Conservation (phyloP, 2,797 vertebrate genomes). For the Dendrocincla tyrannina region DNA sequence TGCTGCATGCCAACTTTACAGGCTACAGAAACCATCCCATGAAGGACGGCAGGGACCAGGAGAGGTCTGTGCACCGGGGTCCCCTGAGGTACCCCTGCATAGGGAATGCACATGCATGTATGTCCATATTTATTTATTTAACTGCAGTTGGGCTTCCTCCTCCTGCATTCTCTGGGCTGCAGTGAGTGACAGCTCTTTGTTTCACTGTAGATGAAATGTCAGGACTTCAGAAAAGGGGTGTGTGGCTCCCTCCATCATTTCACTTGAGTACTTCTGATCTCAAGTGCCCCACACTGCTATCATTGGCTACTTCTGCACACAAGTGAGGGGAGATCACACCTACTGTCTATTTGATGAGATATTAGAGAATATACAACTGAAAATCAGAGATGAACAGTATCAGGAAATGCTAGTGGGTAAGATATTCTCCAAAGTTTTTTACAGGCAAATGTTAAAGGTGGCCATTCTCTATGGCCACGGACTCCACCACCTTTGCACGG, state of each 20-base stretch:
- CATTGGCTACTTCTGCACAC: accelerated
- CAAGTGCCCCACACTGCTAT: accelerated
- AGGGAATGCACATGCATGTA: background rate
- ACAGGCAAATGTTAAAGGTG: background rate
- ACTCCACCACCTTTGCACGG: background rate
- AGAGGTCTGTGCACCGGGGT: background rate
- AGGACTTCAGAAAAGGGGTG: background rate
- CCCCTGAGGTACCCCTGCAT: accelerated
- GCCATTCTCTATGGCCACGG: background rate
- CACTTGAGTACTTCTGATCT: background rate
- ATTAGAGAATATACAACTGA: background rate
- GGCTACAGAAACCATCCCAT: background rate
- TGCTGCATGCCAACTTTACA: accelerated
- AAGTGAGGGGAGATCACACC: background rate
- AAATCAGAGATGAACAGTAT: background rate
- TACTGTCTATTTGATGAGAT: background rate
- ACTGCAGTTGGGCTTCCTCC: background rate
- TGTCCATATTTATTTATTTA: background rate
- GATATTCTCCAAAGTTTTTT: background rate
- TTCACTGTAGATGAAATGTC: background rate
- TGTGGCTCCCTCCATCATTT: background rate
- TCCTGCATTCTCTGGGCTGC: background rate
- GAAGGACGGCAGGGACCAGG: background rate
- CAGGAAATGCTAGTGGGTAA: background rate
- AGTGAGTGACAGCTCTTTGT: slow-evolving; percentile 25